These are phyloP conservation scores for Petrocephalus schoutedeni DNA, from an alignment of 2,797 vertebrate species.

Conservation along the genomic window DNA sequence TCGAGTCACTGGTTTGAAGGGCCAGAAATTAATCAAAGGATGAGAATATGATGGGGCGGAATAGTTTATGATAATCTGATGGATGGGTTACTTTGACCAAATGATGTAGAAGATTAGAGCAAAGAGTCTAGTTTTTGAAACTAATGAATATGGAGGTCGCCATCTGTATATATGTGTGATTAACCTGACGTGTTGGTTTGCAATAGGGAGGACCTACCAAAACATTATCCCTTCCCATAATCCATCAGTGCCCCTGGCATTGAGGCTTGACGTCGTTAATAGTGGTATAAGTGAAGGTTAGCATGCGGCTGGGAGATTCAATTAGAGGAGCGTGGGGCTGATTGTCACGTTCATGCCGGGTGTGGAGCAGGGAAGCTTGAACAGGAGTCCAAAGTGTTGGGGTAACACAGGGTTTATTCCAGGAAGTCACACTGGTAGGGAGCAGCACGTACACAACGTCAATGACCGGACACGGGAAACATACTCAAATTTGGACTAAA, in stretches of 20 bases:
- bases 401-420: too few species aligned
- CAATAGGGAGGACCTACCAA: not conserved
- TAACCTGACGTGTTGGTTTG: not conserved
- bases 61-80: not conserved
- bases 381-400: too few species aligned
- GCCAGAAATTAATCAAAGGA: not conserved
- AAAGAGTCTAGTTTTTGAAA: not conserved
- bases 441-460: too few species aligned
- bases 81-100: not conserved
- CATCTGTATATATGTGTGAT: not conserved
- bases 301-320: not conserved
- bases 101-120: not conserved
- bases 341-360: too few species aligned
- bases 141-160: not conserved
- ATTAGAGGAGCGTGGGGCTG: not conserved
- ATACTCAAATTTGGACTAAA: too few species aligned
- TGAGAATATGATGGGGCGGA: not conserved
- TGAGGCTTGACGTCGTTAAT: not conserved
- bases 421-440: too few species aligned
- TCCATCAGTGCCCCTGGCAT: not conserved
- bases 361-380: too few species aligned
- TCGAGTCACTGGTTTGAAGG: not conserved
- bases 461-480: too few species aligned
- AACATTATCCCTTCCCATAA: not conserved
- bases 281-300: not conserved